Evolutionary conservation across 2,888 invertebrate genomes (phyloP).

Genomic region (Xylota segnis): DNA sequence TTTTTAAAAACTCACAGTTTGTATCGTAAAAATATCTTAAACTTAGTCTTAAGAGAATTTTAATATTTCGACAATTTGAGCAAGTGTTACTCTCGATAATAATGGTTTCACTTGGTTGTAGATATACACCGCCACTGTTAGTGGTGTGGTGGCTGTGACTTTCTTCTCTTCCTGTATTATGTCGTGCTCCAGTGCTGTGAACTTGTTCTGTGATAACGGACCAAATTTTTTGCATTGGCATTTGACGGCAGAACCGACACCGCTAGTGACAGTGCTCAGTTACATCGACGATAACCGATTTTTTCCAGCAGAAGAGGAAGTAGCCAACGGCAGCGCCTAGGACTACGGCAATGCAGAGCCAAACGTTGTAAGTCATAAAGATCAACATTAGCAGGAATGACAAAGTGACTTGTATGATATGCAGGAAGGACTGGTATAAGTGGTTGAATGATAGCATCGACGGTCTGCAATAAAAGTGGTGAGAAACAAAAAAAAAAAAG

Average conservation of each 20-base stretch:
- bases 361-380: constrained; percentile 98
- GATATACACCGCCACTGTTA: constrained; percentile 33
- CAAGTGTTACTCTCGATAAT: constrained; percentile 76
- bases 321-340: constrained; percentile 96
- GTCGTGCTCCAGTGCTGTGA: constrained; percentile 29
- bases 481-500: neutral
- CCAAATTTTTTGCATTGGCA: constrained; percentile 55
- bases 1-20: constrained; percentile 81
- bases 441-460: constrained; percentile 94
- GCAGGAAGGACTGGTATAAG: constrained; percentile 93
- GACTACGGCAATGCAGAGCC: constrained; percentile 95
- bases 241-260: constrained; percentile 75
- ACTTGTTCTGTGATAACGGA: constrained; percentile 43
- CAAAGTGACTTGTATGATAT: constrained; percentile 94
- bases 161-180: constrained; percentile 14
- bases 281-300: constrained; percentile 96
- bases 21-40: constrained; percentile 81
- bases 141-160: constrained; percentile 31
- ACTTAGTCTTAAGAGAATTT: constrained; percentile 80
- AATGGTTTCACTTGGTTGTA: constrained; percentile 72
- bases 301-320: constrained; percentile 98
- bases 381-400: constrained; percentile 98
- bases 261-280: constrained; percentile 97
- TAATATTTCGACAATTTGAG: constrained; percentile 82
- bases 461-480: constrained; percentile 86